Conservation (phyloP, 2,888 invertebrate genomes). For the Margaritifera margaritifera region DNA sequence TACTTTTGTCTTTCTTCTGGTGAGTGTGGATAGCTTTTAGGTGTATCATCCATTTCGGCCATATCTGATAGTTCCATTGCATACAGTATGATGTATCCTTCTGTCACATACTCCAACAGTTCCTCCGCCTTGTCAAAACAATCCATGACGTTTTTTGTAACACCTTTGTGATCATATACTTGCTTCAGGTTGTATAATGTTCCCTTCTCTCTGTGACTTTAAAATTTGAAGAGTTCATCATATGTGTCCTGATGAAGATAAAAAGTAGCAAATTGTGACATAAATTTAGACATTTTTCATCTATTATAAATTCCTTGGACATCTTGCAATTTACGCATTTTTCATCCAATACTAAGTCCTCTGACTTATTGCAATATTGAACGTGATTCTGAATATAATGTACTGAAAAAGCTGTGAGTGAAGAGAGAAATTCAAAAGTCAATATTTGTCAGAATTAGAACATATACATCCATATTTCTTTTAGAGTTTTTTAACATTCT, state of each 20-base stretch:
- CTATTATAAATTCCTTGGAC: too few relatives aligned
- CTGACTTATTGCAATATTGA: too few relatives aligned
- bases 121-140: constrained; percentile 13
- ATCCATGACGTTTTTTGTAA: constrained; percentile 17
- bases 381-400: too few relatives aligned
- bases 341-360: too few relatives aligned
- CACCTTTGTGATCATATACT: constrained; percentile 10
- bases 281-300: too few relatives aligned
- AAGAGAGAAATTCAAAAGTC: too few relatives aligned
- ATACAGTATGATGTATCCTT: constrained; percentile 11
- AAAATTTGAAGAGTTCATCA: constrained; percentile 13
- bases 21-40: not conserved
- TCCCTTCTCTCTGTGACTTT: constrained; percentile 18
- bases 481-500: too few relatives aligned
- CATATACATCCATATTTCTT: too few relatives aligned
- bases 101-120: constrained; percentile 10
- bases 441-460: too few relatives aligned
- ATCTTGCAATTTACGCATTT: too few relatives aligned
- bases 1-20: not conserved
- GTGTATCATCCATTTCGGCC: constrained; percentile 5
- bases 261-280: not conserved
- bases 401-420: too few relatives aligned
- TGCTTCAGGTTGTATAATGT: constrained; percentile 24
- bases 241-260: constrained; percentile 14
- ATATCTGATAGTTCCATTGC: constrained; percentile 6